phyloP scores from a whole-genome alignment of 2,113 vertebrate genomes.

The Paradisaea rubra region DNA sequence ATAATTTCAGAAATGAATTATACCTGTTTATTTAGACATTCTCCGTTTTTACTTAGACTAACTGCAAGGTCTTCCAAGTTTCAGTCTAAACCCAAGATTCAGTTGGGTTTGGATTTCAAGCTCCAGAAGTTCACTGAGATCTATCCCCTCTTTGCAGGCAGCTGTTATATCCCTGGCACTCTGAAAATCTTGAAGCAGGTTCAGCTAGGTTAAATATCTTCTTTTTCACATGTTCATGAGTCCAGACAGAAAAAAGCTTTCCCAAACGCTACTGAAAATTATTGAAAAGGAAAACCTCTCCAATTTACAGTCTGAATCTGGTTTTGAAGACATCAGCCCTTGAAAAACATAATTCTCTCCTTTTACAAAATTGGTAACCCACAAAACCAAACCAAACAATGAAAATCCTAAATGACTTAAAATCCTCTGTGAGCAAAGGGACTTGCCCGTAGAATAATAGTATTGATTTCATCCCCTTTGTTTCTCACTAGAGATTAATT shows the following conservation, averaged over 20 bases:
- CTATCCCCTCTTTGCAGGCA: background rate
- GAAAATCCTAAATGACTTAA: background rate
- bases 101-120: background rate
- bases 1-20: background rate
- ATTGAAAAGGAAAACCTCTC: background rate
- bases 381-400: background rate
- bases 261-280: background rate
- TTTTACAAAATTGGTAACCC: background rate
- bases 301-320: background rate
- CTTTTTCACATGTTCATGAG: background rate
- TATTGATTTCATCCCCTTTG: background rate
- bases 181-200: background rate
- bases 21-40: background rate
- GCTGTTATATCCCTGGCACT: background rate
- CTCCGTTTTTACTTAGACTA: background rate
- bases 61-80: background rate
- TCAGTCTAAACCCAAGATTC: background rate
- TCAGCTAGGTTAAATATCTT: background rate
- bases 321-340: background rate
- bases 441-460: background rate
- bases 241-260: background rate
- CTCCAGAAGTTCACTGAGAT: background rate
- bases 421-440: background rate
- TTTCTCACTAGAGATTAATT: background rate
- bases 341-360: background rate